Conservation (phyloP, 2,113 vertebrate genomes). For the Benitochromis conjunctus region DNA sequence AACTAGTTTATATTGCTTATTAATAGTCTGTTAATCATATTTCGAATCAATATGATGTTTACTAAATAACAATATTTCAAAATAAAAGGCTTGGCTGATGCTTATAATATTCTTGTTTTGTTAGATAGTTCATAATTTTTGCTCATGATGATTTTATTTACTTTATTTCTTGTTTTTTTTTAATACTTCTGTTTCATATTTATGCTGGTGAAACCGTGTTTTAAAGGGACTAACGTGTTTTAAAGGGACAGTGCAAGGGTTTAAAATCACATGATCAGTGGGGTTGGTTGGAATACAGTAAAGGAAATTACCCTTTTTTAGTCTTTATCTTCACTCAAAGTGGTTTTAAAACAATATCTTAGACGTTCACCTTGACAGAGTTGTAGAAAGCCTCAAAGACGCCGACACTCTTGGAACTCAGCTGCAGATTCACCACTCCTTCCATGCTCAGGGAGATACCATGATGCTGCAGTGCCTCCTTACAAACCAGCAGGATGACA, state of each 20-base stretch:
- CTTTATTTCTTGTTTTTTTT: not conserved
- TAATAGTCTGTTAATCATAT: not conserved
- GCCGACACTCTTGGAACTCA: constrained; percentile 95
- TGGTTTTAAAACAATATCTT: not conserved
- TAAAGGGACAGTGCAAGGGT: too few relatives aligned
- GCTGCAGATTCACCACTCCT: constrained; percentile 90
- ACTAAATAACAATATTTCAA: not conserved
- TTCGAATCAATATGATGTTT: not conserved
- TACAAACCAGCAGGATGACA: constrained; percentile 84
- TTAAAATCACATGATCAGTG: not conserved
- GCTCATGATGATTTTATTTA: not conserved
- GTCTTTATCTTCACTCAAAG: not conserved
- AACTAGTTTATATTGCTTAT: not conserved
- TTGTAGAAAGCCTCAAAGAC: constrained; percentile 98
- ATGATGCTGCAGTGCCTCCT: constrained; percentile 89
- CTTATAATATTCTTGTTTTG: not conserved
- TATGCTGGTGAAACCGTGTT: not conserved
- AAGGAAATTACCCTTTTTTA: not conserved
- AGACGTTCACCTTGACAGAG: constrained; percentile 85
- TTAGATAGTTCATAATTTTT: not conserved
- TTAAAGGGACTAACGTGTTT: too few relatives aligned
- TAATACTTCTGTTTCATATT: not conserved
- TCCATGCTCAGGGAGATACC: constrained; percentile 91
- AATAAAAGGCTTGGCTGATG: not conserved
- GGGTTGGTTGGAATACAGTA: not conserved